These are phyloP conservation scores for Mnemiopsis leidyi DNA, from an alignment of 37 sponge, comb jelly and placozoan genomes.

Conservation along the genomic window DNA sequence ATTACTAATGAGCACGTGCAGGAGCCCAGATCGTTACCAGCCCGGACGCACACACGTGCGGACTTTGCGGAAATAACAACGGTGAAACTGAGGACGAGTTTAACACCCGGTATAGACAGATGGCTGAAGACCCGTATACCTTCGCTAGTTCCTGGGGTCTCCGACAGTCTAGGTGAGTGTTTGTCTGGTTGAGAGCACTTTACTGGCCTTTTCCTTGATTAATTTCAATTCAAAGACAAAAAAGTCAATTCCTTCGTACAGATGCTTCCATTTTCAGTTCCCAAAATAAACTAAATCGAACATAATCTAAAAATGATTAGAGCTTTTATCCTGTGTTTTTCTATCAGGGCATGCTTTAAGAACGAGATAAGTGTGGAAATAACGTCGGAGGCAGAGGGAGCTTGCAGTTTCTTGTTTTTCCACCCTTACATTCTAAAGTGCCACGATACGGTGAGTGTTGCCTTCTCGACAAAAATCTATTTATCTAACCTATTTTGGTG, in stretches of 20 bases:
- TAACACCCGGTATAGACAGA: background rate
- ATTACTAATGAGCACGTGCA: too few species aligned
- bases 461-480: too few species aligned
- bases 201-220: too few species aligned
- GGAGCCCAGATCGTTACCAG: background rate
- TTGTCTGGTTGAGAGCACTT: too few species aligned
- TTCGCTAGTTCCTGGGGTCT: background rate
- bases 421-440: background rate
- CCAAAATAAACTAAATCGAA: background rate
- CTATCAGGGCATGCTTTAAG: background rate
- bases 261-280: too few species aligned
- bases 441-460: slow-evolving; percentile 20
- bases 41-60: background rate
- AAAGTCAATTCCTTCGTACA: too few species aligned
- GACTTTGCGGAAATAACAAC: slow-evolving; percentile 42
- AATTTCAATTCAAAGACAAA: too few species aligned
- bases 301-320: background rate
- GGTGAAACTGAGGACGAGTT: background rate
- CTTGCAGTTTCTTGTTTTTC: background rate
- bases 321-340: background rate
- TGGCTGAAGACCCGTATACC: background rate
- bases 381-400: background rate
- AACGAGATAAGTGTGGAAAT: background rate
- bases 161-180: background rate
- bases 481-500: too few species aligned